phyloP scores from a whole-genome alignment of 2,888 invertebrate species.

The Dryocosmus kuriphilus region DNA sequence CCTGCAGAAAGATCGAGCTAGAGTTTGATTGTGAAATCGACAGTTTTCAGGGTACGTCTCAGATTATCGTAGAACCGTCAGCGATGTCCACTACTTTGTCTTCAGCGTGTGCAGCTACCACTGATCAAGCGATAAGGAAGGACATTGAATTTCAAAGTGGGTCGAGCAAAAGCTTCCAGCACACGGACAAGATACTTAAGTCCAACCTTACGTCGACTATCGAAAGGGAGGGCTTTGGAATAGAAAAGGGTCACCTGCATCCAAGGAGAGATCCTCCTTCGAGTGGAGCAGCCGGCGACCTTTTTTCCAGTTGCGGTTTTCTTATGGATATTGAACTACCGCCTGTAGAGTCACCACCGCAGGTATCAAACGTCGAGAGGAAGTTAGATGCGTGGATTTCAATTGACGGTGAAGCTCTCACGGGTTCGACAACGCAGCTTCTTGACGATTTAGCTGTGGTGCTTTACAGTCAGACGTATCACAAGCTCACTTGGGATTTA shows the following conservation, averaged over 20 bases:
- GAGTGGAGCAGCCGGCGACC: constrained; percentile 59
- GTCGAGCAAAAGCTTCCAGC: constrained; percentile 62
- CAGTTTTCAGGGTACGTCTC: constrained; percentile 18
- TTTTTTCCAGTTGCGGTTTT: constrained; percentile 69
- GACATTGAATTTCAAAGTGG: constrained; percentile 59
- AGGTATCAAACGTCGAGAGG: constrained; percentile 76
- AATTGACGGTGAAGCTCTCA: constrained; percentile 80
- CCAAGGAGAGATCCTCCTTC: constrained; percentile 55
- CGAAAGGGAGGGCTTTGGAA: constrained; percentile 54
- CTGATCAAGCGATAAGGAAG: constrained; percentile 47
- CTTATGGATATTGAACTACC: constrained; percentile 61
- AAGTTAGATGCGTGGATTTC: constrained; percentile 78
- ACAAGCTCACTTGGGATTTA: constrained; percentile 85
- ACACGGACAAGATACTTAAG: constrained; percentile 67
- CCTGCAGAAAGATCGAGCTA: constrained; percentile 78
- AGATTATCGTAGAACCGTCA: constrained; percentile 36
- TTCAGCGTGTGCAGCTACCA: constrained; percentile 36
- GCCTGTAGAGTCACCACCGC: constrained; percentile 53
- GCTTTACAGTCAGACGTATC: constrained; percentile 85
- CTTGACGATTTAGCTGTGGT: constrained; percentile 86
- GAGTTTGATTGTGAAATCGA: constrained; percentile 56
- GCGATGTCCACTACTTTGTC: constrained; percentile 46
- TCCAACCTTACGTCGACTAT: constrained; percentile 63
- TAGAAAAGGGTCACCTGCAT: constrained; percentile 57
- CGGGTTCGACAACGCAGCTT: constrained; percentile 81